Conservation (phyloP, 1,140 invertebrate genomes). For the Saxidomus purpurata region DNA sequence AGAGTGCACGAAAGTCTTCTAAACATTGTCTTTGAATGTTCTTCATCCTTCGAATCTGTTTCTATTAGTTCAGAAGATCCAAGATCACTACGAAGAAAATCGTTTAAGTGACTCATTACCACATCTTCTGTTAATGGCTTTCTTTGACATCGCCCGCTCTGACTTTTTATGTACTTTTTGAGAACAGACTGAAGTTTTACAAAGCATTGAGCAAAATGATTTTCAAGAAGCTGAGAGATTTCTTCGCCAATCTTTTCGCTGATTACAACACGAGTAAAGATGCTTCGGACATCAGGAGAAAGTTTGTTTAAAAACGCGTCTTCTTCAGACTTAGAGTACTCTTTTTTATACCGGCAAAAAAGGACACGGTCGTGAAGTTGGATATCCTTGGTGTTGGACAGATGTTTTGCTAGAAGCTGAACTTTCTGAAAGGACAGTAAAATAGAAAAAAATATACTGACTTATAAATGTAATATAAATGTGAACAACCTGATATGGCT, state of each 20-base stretch:
- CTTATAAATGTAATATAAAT: no score
- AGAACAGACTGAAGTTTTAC: background rate
- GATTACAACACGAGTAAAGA: background rate
- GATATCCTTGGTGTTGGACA: background rate
- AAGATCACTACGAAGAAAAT: background rate
- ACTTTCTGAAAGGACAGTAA: background rate
- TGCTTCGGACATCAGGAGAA: background rate
- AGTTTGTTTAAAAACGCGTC: background rate
- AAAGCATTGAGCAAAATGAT: background rate
- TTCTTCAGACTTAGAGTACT: background rate
- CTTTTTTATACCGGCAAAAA: background rate
- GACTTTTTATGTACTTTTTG: background rate
- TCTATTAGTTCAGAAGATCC: background rate
- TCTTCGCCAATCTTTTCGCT: background rate
- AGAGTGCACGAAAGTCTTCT: background rate
- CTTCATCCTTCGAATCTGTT: background rate
- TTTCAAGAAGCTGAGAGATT: background rate
- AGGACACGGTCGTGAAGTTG: background rate
- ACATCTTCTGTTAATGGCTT: background rate
- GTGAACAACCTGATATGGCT: no score
- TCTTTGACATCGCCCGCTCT: background rate
- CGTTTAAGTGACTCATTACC: background rate
- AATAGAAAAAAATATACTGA: no score
- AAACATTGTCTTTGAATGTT: background rate
- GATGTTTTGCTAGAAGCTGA: background rate